Percentiles rank a stretch among this genome's conserved stretches.
phyloP scores from a whole-genome alignment of 2,113 vertebrate genomes.

The Pseudonaja textilis region DNA sequence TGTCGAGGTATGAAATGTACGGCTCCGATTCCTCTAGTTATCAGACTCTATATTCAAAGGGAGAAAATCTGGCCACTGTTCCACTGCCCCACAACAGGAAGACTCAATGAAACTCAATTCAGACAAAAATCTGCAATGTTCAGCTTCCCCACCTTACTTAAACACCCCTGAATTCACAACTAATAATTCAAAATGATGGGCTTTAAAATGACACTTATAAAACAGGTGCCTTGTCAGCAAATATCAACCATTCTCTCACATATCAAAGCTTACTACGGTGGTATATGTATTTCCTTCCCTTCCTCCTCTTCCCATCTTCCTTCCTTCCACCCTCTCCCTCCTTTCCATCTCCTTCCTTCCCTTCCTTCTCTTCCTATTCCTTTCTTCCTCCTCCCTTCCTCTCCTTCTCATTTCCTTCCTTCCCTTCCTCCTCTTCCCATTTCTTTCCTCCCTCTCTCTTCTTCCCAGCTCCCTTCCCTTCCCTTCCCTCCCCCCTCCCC shows the following conservation, averaged over 20 bases:
- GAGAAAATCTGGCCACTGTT: background rate
- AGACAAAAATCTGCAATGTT: background rate
- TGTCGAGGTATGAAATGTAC: background rate
- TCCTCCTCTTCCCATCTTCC: background rate
- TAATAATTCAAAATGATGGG: background rate
- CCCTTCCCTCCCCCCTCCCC: accelerated
- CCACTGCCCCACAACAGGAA: background rate
- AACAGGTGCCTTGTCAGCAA: background rate
- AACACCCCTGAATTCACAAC: background rate
- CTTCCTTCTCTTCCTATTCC: too few species aligned
- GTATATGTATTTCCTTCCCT: background rate
- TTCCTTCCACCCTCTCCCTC: background rate
- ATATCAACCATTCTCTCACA: background rate
- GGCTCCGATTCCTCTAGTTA: background rate
- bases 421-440: too few species aligned
- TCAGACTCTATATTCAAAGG: background rate
- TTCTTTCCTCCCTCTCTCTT: too few species aligned
- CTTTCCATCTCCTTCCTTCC: background rate
- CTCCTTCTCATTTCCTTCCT: background rate
- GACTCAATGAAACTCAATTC: background rate
- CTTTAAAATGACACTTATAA: background rate
- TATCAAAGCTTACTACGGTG: background rate
- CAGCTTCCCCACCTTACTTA: background rate
- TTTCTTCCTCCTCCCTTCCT: too few species aligned
- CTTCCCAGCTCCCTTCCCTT: too few species aligned